These are phyloP conservation scores for Archips xylosteana DNA, from an alignment of 2,888 invertebrate species.

Conservation along the genomic window DNA sequence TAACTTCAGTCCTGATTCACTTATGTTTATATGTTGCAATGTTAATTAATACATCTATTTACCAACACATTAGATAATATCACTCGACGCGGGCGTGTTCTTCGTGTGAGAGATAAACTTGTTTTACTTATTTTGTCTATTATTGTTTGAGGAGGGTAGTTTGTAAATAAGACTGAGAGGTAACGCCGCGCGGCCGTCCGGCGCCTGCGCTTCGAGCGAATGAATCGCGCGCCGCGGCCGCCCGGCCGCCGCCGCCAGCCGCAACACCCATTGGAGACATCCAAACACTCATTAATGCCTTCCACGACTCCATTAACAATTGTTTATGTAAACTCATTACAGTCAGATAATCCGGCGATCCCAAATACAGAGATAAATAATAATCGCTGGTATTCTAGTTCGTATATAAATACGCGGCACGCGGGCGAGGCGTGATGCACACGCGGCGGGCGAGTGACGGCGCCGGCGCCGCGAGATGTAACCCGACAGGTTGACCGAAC, in stretches of 20 bases:
- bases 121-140: slow-evolving; percentile 44
- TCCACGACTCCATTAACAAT: slow-evolving; percentile 57
- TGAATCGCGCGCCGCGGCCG: slow-evolving; percentile 56
- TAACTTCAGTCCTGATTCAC: slow-evolving; percentile 58
- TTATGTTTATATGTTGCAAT: slow-evolving; percentile 55
- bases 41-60: slow-evolving; percentile 63
- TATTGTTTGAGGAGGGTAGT: slow-evolving; percentile 56
- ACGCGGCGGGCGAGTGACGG: slow-evolving; percentile 67
- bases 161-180: slow-evolving; percentile 48
- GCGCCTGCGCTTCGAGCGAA: slow-evolving; percentile 69
- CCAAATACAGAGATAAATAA: slow-evolving; percentile 39
- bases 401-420: slow-evolving; percentile 70
- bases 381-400: slow-evolving; percentile 52
- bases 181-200: slow-evolving; percentile 64
- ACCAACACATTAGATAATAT: slow-evolving; percentile 66
- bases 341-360: slow-evolving; percentile 64
- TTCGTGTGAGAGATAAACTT: slow-evolving; percentile 38
- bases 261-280: slow-evolving; percentile 68
- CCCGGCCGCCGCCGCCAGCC: slow-evolving; percentile 54
- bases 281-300: slow-evolving; percentile 57
- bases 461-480: slow-evolving; percentile 53
- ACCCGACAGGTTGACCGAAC: slow-evolving; percentile 47
- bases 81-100: slow-evolving; percentile 62
- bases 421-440: slow-evolving; percentile 68
- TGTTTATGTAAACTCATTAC: slow-evolving; percentile 61